These are phyloP conservation scores for Agapornis roseicollis DNA, from an alignment of 2,113 vertebrate species.

Conservation along the genomic window DNA sequence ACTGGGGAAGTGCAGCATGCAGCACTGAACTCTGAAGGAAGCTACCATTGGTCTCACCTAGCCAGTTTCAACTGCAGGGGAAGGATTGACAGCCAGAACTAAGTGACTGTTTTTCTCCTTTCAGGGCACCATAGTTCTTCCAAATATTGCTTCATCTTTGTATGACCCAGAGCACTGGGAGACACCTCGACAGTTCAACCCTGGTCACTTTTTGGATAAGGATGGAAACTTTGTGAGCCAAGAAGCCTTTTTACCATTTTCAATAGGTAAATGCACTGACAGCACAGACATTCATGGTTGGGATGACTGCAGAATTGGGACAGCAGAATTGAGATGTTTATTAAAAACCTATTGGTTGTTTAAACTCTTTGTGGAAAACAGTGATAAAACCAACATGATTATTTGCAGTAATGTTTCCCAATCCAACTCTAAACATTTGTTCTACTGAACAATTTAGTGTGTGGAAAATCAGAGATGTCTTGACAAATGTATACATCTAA, in stretches of 20 bases:
- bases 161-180: conserved; percentile 66
- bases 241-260: conserved; percentile 75
- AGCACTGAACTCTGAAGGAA: background rate
- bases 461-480: background rate
- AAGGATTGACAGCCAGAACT: background rate
- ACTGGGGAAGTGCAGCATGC: background rate
- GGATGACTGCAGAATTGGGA: background rate
- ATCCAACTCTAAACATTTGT: background rate
- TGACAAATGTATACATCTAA: background rate
- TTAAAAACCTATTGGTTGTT: background rate
- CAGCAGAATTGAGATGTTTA: background rate
- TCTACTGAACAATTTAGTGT: background rate
- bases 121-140: conserved; percentile 68
- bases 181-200: conserved; percentile 64
- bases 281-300: background rate
- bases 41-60: background rate
- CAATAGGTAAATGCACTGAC: conserved; percentile 42
- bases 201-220: conserved; percentile 70
- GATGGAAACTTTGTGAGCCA: conserved; percentile 62
- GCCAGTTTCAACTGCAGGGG: background rate
- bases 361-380: background rate
- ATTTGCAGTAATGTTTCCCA: background rate
- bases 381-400: background rate
- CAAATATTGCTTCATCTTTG: conserved; percentile 64
- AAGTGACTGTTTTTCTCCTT: background rate